Percentiles rank a stretch among this genome's conserved stretches.
These are phyloP conservation scores for Oligia fasciuncula DNA, from an alignment of 2,888 invertebrate species.

Conservation along the genomic window DNA sequence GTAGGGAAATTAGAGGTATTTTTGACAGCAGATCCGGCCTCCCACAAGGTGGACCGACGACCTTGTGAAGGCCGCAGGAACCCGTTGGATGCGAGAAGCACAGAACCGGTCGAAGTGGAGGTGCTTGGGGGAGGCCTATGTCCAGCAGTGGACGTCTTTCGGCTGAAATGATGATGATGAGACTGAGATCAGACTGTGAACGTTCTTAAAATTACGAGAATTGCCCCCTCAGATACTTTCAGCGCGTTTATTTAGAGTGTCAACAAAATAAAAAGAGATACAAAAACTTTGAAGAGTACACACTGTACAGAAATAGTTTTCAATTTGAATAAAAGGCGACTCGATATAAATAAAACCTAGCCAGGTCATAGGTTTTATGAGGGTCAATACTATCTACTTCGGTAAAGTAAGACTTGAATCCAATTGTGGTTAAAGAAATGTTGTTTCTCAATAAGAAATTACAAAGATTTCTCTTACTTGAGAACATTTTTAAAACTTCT, in stretches of 20 bases:
- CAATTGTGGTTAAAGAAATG: not conserved
- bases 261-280: conserved; percentile 5
- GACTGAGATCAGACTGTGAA: no score
- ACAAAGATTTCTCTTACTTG: not conserved
- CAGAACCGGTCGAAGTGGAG: no score
- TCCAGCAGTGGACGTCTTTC: no score
- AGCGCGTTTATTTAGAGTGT: conserved; percentile 9
- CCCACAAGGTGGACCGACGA: no score
- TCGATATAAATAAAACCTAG: conserved; percentile 34
- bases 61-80: no score
- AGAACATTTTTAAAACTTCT: not conserved
- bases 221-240: not conserved
- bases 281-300: conserved; percentile 3
- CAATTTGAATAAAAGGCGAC: conserved; percentile 53
- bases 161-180: no score
- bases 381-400: conserved; percentile 18
- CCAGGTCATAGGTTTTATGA: conserved; percentile 30
- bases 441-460: not conserved
- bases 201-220: no score
- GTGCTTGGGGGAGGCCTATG: no score
- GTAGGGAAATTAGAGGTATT: no score
- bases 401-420: not conserved
- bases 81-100: no score
- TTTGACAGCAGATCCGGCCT: no score
- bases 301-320: conserved; percentile 27